Base-by-base conservation (phyloP, 1,140 invertebrate species). In the Zaprionus kolodkinae region DNA sequence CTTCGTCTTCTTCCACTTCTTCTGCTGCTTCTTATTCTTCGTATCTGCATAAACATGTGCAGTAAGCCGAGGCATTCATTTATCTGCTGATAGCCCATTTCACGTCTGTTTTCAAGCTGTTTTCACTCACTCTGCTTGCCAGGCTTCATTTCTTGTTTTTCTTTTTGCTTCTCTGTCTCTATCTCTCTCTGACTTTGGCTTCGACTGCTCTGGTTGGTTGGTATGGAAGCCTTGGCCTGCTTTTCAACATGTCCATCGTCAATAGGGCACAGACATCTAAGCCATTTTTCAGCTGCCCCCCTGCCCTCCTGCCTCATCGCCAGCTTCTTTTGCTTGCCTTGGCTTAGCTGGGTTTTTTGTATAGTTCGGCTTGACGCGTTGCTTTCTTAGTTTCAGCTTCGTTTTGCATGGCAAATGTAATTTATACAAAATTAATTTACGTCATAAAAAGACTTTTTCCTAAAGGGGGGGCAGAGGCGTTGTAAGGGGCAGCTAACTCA, bases 351-450 rank as follows among this genome's bases (percentile, higher is more conserved):
- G 33, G 25, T 25, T 66, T 69, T 71, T 72, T 73, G 50, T 57
- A 50, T 50, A 55, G 68, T 52, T 77, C 38, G 40, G 60, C 25
- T 70, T 40, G 38, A 54, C 25, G 62, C 38, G 62, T 48, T 36
- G 38, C 45, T 66, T 72, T 67, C 54, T 60, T 59, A 30, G 43
- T 61, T 70, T 48, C 59, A 45, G 30, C 55, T 72, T 21, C 60
- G 70, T 73, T 70, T 77, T 77, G 69, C 70, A 74, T 88, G 70
- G 54, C n/a, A 76, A 81, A 87, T 88, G 64, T 87, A 88, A 87
- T 80, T 78, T 81, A 80, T 88, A 76, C 77, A 87, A 87, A 81
- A 88, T 87, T 88, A 87, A 87, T 87, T 87, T 87, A 63, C 81
- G 76, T 81, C 84, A 84, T 80, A 88, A 83, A 80, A 75, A 57